Evolutionary conservation across 2,888 invertebrate genomes (phyloP).

Genomic region (Brenthis daphne): DNA sequence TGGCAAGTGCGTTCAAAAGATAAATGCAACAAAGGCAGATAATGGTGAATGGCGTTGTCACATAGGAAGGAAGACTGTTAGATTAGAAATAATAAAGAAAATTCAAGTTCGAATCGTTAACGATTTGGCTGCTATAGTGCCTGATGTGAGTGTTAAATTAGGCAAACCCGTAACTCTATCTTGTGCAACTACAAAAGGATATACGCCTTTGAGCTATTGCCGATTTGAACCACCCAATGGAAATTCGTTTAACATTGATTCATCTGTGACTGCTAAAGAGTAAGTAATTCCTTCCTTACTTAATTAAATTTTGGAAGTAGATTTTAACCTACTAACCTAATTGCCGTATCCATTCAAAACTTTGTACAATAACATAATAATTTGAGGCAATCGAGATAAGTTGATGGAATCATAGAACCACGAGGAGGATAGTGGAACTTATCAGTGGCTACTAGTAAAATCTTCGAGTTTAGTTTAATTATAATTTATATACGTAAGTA

Average conservation of each 20-base stretch:
- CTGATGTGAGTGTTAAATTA: conserved; percentile 54
- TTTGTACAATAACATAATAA: too few species aligned
- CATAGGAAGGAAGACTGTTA: conserved; percentile 60
- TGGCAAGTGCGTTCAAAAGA: conserved; percentile 65
- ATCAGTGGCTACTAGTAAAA: too few species aligned
- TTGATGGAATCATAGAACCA: too few species aligned
- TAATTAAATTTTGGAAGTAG: not conserved
- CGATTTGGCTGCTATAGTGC: conserved; percentile 63
- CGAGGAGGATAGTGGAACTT: too few species aligned
- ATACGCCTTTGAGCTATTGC: conserved; percentile 70
- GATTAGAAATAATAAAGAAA: conserved; percentile 59
- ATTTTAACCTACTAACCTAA: not conserved
- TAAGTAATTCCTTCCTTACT: conserved; percentile 48
- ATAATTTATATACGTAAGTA: too few species aligned
- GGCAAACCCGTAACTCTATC: conserved; percentile 61
- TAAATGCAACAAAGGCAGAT: conserved; percentile 55
- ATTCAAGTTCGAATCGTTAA: conserved; percentile 62
- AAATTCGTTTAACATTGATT: conserved; percentile 70
- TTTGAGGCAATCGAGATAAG: too few species aligned
- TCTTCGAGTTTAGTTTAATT: not conserved
- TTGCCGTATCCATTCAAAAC: too few species aligned
- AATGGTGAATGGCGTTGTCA: conserved; percentile 76
- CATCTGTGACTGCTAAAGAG: conserved; percentile 59
- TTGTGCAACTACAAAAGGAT: conserved; percentile 65
- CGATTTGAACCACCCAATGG: conserved; percentile 75